Evolutionary conservation across 2,888 invertebrate species (phyloP), one percentile per base, ranked within the genome.

Genomic region (Sarcophaga rosellei): DNA sequence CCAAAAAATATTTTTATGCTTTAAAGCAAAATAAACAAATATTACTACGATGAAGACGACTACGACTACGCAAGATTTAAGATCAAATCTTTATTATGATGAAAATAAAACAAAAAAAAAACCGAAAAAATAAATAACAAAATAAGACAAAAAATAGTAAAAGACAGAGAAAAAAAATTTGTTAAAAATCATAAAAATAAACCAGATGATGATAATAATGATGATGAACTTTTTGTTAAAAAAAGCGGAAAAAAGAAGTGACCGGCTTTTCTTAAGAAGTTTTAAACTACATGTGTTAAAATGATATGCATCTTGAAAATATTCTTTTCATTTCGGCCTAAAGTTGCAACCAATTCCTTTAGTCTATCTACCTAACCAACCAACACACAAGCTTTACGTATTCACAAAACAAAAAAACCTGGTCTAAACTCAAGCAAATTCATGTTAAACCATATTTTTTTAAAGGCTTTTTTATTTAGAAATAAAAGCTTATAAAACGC

Each of bases 1-100:
- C 77, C 69, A 61, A 87, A 82, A 85, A 85, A 83, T 87, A 87
- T 87, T 87, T 87, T 85, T 85, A 85, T 82, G 76, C 78, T 85
- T 69, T 76, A 69, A 74, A 65, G 35, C 66, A 15, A 53, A 53
- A 12, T 15, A 53, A 53, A 17, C 17, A 53, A 53, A 53, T 17
- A 53, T 15, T 53, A 15, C 17, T 15, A 53, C 53, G 11, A 15
- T 3, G 11, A 73, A 59, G 57, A 53, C 53, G 4, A 15, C 15
- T 8, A 53, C 53, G 12, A 15, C 17, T 53, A 73, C 72, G 45
- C 73, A 66, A 85, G 62, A 77, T 69, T 35, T 35, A 69, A 81
- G 77, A 85, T 85, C 20, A 77, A 77, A 81, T 85, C 81, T 85
- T 76, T 45, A 53, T 61, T 35, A 84, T 75, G 12, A 10, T 15